These are phyloP conservation scores for Triplophysa rosa DNA, from an alignment of 2,113 vertebrate genomes.

Conservation along the genomic window DNA sequence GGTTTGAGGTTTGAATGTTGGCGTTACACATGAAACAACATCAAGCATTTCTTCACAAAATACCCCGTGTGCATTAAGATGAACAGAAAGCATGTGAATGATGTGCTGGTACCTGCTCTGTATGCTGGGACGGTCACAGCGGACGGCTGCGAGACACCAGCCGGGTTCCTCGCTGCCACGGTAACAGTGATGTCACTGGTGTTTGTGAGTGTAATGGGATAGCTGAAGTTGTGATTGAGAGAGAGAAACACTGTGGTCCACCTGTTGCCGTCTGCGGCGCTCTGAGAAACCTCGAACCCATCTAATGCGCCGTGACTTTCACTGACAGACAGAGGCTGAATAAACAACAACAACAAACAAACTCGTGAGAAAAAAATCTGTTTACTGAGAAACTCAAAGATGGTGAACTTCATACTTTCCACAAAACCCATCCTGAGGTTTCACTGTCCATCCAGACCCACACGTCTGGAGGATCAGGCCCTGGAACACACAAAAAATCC, in stretches of 20 bases:
- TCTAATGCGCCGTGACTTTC: slow-evolving; percentile 67
- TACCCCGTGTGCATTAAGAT: no score
- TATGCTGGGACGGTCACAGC: slow-evolving; percentile 54
- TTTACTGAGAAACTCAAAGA: background rate
- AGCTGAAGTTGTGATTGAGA: background rate
- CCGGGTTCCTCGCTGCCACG: slow-evolving; percentile 61
- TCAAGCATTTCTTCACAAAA: no score
- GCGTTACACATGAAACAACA: no score
- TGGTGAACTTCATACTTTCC: slow-evolving; percentile 66
- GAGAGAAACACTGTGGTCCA: slow-evolving; percentile 42
- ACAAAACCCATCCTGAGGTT: slow-evolving; percentile 62
- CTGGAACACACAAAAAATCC: slow-evolving; percentile 50
- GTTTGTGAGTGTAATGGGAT: slow-evolving; percentile 61
- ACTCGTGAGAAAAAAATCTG: no score
- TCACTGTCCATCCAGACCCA: slow-evolving; percentile 69
- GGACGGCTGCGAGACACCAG: slow-evolving; percentile 59
- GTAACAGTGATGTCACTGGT: slow-evolving; percentile 53
- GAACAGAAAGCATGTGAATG: no score
- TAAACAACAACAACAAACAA: background rate
- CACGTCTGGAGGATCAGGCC: slow-evolving; percentile 67
- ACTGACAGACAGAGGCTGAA: slow-evolving; percentile 63
- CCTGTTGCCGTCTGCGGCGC: slow-evolving; percentile 53
- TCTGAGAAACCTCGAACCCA: slow-evolving; percentile 65
- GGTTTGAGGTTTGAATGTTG: no score
- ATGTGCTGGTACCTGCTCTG: slow-evolving; percentile 57